A percentile compares a stretch with the other conserved stretches of the same genome.
phyloP scores from a whole-genome alignment of 2,888 invertebrate genomes.

The Tetramorium bicarinatum region DNA sequence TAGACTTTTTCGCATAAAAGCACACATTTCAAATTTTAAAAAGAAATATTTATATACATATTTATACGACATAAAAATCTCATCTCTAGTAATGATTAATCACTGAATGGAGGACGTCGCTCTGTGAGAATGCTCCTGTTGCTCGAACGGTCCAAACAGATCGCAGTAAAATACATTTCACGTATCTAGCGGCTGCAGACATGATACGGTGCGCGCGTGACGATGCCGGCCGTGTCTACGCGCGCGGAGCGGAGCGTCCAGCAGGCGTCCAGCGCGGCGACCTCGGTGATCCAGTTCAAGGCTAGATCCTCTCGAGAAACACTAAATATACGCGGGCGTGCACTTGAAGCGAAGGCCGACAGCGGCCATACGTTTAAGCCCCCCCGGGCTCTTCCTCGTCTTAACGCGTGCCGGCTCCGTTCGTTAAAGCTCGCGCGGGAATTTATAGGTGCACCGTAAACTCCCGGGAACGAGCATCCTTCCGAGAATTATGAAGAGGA shows the following conservation, averaged over 20 bases:
- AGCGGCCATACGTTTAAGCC: background rate
- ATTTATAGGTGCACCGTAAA: constrained; percentile 50
- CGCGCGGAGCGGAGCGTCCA: background rate
- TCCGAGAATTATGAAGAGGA: constrained; percentile 24
- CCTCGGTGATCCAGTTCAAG: constrained; percentile 33
- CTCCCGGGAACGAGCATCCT: constrained; percentile 41
- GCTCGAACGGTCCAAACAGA: background rate
- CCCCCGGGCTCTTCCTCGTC: constrained; percentile 3
- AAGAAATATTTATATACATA: too few relatives aligned
- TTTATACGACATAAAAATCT: too few relatives aligned
- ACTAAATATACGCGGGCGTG: background rate
- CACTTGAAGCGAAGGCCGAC: background rate
- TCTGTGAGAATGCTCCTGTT: background rate
- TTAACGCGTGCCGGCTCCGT: constrained; percentile 29
- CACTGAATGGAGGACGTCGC: background rate
- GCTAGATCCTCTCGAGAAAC: constrained; percentile 14
- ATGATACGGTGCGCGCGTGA: background rate
- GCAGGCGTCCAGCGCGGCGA: background rate
- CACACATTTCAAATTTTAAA: too few relatives aligned
- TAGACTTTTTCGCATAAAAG: too few relatives aligned
- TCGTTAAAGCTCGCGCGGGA: constrained; percentile 41
- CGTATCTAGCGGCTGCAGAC: background rate
- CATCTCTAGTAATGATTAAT: background rate
- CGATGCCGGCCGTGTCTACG: background rate
- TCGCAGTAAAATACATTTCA: background rate